Evolutionary conservation across 35 echinoderm and acorn worm genomes (phyloP), one percentile per base, ranked within the genome.

Genomic region (Heliocidaris tuberculata): DNA sequence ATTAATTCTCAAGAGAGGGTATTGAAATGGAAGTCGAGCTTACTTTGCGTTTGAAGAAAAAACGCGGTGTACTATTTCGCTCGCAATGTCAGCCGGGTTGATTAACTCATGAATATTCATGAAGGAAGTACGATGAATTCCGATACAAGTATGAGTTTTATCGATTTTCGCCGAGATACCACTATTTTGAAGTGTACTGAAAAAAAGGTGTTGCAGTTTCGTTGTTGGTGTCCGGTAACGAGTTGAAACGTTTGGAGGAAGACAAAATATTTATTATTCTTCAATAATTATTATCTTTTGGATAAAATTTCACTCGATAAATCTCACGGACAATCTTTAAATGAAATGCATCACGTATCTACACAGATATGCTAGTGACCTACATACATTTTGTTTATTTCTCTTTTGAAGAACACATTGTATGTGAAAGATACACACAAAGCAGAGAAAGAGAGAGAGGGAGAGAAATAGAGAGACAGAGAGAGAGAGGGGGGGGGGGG

Each of bases 101-200:
- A 93, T 93, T 56, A 93, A 59, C 91, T 93, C 91, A 54, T 93
- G 91, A 93, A 93, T 93, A 93, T 93, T 93, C 48, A 93, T 93
- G 19, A 13, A 48, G 11, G 19, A 30, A 59, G n/a, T 93, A 93
- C 16, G 91, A 93, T 93, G 91, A 56, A 93, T 93, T 93, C 50
- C 91, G 91, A 93, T 93, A 93, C 91, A 52, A 59, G 48, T 93
- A 50, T 93, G 91, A 13, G 24, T 93, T 93, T 93, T 50, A 93
- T 93, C 91, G 91, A 93, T 93, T 59, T 89, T 89, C 21, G 49
- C 50, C 29, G n/a, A 93, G 50, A 89, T 42, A 89, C 31, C 65
- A 3, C 21, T 78, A n/a, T 27, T 78, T 78, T n/a, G 65, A 78
- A 24, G 21, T 78, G 21, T 78, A 78, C 7, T 16, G 65, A 78